phyloP scores from a whole-genome alignment of 2,113 vertebrate genomes.

The Brachypodius melanocephalos region DNA sequence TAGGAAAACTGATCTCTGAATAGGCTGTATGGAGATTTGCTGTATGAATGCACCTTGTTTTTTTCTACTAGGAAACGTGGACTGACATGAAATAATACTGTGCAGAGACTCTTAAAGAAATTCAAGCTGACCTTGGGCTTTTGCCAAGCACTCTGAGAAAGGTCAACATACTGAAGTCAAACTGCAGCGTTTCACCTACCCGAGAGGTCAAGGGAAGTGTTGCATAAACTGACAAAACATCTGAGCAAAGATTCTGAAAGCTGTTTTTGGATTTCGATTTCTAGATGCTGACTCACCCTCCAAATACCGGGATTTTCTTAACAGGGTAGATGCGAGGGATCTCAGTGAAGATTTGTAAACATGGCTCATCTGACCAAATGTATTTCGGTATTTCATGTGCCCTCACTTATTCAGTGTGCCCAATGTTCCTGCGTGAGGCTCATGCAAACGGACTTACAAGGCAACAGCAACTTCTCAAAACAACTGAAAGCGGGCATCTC shows the following conservation, averaged over 20 bases:
- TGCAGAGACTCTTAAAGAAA: constrained; percentile 42
- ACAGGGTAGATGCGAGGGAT: fast-evolving
- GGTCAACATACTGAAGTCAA: constrained; percentile 38
- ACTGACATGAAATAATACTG: neutral
- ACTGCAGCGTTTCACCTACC: constrained; percentile 7
- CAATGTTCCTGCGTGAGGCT: neutral
- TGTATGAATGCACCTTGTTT: neutral
- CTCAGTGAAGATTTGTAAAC: neutral
- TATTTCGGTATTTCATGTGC: neutral
- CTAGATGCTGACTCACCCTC: neutral
- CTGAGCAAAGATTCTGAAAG: neutral
- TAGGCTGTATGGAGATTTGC: neutral
- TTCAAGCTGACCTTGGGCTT: constrained; percentile 5
- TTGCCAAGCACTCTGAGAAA: constrained; percentile 47
- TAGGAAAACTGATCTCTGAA: neutral
- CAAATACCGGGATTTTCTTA: neutral
- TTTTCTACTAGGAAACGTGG: neutral
- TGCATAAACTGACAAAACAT: neutral
- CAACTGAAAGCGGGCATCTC: neutral
- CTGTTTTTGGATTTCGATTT: neutral
- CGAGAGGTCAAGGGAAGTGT: constrained; percentile 22
- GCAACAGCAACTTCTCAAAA: neutral
- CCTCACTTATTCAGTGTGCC: neutral
- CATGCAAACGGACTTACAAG: neutral
- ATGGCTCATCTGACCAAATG: fast-evolving